Evolutionary conservation across 2,113 vertebrate genomes (phyloP).

Genomic region (Dendropsophus ebraccatus): DNA sequence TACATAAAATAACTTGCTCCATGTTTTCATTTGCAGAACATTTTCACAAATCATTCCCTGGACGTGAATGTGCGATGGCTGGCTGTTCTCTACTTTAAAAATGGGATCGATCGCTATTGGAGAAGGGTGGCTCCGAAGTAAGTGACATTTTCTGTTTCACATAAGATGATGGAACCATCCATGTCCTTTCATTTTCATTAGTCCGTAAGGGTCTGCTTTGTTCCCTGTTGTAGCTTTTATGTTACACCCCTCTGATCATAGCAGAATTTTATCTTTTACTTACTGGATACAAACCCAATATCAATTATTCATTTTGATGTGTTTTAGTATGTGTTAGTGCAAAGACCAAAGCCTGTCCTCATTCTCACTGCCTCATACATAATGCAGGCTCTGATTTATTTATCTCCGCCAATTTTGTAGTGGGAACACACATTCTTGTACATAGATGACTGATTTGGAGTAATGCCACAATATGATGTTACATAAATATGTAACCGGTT

Average conservation of each 20-base stretch:
- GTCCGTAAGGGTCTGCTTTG: background rate
- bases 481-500: background rate
- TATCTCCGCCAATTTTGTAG: slow-evolving; percentile 26
- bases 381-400: slow-evolving; percentile 24
- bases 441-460: slow-evolving; percentile 10
- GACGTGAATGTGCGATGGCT: slow-evolving; percentile 97
- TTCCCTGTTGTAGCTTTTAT: background rate
- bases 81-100: slow-evolving; percentile 97
- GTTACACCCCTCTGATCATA: background rate
- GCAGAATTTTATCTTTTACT: background rate
- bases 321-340: slow-evolving; percentile 2
- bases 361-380: slow-evolving; percentile 13
- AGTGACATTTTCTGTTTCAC: slow-evolving; percentile 64
- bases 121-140: slow-evolving; percentile 94
- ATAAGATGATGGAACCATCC: background rate
- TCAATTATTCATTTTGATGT: background rate
- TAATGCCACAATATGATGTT: background rate
- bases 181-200: background rate
- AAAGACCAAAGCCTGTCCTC: slow-evolving; percentile 22
- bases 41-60: slow-evolving; percentile 93
- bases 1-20: background rate
- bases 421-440: slow-evolving; percentile 4
- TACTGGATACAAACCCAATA: background rate
- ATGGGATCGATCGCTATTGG: slow-evolving; percentile 98
- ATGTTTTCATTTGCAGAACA: slow-evolving; percentile 77